A percentile compares a stretch with the other conserved stretches of the same genome.
These are phyloP conservation scores for Tortrix viridana DNA, from an alignment of 2,888 invertebrate genomes.

Conservation along the genomic window DNA sequence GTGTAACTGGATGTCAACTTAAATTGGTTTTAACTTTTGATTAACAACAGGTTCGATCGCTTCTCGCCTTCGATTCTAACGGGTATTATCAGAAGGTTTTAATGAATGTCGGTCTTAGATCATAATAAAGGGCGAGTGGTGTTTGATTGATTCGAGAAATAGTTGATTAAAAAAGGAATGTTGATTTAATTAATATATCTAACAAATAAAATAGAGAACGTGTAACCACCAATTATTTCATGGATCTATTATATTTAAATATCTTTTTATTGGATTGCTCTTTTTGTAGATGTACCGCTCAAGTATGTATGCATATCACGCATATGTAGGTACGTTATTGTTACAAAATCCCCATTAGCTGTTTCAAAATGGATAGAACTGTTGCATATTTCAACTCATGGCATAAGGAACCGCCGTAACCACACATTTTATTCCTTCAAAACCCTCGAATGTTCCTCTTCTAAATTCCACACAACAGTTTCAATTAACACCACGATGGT, in stretches of 20 bases:
- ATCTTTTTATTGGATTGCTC: too few relatives aligned
- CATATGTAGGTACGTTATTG: too few relatives aligned
- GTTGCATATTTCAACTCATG: too few relatives aligned
- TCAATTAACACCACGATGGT: conserved; percentile 34
- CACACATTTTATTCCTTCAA: not conserved
- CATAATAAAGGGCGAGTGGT: conserved; percentile 28
- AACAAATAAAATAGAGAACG: not conserved
- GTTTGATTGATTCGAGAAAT: conserved; percentile 22
- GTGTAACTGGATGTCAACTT: conserved; percentile 63
- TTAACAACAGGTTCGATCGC: conserved; percentile 56
- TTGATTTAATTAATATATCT: not conserved
- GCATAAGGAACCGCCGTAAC: too few relatives aligned
- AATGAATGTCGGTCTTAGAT: conserved; percentile 56
- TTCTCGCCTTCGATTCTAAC: conserved; percentile 49
- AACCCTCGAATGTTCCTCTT: not conserved
- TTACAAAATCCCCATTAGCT: too few relatives aligned
- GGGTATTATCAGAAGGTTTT: conserved; percentile 51
- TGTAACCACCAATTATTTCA: too few relatives aligned
- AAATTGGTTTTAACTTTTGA: conserved; percentile 72
- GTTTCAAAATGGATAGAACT: too few relatives aligned
- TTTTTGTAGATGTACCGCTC: too few relatives aligned
- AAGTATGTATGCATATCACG: too few relatives aligned
- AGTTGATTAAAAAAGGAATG: conserved; percentile 3
- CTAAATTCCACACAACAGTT: conserved; percentile 26
- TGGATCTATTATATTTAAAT: too few relatives aligned